Conservation (phyloP, 2,797 vertebrate species). For the Heteromormyrus szaboi region DNA sequence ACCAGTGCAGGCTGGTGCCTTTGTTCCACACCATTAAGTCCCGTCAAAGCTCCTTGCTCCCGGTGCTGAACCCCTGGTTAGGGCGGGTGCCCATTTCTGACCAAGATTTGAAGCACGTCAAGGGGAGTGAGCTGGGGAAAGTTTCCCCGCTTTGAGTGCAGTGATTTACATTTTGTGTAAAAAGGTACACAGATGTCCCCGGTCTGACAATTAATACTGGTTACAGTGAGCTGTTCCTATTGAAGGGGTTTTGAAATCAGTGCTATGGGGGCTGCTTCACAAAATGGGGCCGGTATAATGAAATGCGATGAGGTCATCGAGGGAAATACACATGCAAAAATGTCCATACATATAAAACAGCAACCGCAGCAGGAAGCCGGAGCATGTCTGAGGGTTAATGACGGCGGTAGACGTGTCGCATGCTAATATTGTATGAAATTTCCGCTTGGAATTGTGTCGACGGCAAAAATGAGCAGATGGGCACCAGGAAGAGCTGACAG, state of each 20-base stretch:
- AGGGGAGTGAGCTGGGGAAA: background rate
- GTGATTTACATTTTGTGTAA: background rate
- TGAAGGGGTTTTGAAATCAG: background rate
- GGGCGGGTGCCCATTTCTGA: slow-evolving; percentile 38
- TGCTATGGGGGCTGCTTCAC: background rate
- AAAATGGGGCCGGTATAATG: background rate
- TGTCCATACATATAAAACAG: background rate
- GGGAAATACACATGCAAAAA: background rate
- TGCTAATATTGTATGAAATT: background rate
- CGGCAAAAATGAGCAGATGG: background rate
- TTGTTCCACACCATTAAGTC: slow-evolving; percentile 45
- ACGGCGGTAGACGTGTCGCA: background rate
- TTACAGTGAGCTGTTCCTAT: background rate
- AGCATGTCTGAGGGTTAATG: background rate
- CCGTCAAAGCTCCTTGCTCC: slow-evolving; percentile 32
- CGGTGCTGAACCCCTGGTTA: slow-evolving; percentile 24
- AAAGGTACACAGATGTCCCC: background rate
- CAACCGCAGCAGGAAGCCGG: background rate
- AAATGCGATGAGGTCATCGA: background rate
- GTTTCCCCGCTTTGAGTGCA: background rate
- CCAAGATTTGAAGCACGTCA: slow-evolving; percentile 30
- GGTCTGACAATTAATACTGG: background rate
- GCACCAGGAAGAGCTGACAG: background rate
- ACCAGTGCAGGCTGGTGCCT: slow-evolving; percentile 30
- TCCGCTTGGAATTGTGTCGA: background rate